phyloP scores from a whole-genome alignment of 2,888 invertebrate genomes.

The Platerodrilus igneus region DNA sequence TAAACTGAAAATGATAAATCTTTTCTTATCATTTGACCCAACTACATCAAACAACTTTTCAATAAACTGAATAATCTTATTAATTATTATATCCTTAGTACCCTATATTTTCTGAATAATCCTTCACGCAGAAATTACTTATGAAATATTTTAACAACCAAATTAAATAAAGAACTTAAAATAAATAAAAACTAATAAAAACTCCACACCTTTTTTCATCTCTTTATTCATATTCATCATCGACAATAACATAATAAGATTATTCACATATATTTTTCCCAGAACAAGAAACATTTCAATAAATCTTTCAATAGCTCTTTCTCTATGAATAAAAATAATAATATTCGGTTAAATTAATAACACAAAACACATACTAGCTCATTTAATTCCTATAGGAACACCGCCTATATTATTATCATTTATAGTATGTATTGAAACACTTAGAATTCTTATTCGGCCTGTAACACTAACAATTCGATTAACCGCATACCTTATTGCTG shows the following conservation, averaged over 20 bases:
- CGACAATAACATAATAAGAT: constrained; percentile 64
- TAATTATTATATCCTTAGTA: constrained; percentile 52
- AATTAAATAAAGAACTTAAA: constrained; percentile 58
- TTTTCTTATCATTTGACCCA: constrained; percentile 67
- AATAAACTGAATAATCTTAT: constrained; percentile 58
- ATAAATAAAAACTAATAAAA: constrained; percentile 46
- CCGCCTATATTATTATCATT: constrained; percentile 62
- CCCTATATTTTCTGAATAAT: constrained; percentile 54
- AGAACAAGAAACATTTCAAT: constrained; percentile 60
- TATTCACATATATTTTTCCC: constrained; percentile 70
- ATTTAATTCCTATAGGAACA: constrained; percentile 65
- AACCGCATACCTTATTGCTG: constrained; percentile 74
- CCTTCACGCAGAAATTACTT: constrained; percentile 51
- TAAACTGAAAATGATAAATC: constrained; percentile 62
- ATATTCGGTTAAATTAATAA: constrained; percentile 61
- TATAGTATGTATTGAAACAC: constrained; percentile 70
- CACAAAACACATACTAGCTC: constrained; percentile 60
- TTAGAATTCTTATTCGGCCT: constrained; percentile 68
- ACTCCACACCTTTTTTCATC: constrained; percentile 55
- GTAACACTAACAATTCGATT: constrained; percentile 65
- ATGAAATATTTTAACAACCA: constrained; percentile 49
- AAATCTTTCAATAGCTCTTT: constrained; percentile 56
- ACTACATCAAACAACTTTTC: constrained; percentile 51
- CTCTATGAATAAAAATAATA: constrained; percentile 63
- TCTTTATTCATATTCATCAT: constrained; percentile 57